A percentile compares a stretch with the other conserved stretches of the same genome.
These are phyloP conservation scores for Sciurus niger DNA, from an alignment of 2,113 vertebrate genomes.

Conservation along the genomic window DNA sequence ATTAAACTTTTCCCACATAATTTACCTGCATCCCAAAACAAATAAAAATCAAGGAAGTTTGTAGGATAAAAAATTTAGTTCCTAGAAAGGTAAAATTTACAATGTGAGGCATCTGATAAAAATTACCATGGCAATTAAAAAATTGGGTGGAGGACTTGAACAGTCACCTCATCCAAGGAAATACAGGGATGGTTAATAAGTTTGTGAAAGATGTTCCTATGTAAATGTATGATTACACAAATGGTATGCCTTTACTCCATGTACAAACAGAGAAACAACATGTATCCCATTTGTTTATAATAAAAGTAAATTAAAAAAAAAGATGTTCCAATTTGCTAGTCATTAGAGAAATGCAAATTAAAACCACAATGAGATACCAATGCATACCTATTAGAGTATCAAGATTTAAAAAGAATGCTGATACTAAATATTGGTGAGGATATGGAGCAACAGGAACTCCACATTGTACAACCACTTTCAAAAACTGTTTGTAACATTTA, in stretches of 20 bases:
- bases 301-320: background rate
- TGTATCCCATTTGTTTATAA: too few species aligned
- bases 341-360: slow-evolving; percentile 4
- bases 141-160: background rate
- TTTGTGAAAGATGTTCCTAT: background rate
- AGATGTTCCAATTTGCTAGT: background rate
- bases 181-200: background rate
- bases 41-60: slow-evolving; percentile 48
- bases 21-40: background rate
- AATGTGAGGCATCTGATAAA: background rate
- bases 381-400: background rate
- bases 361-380: background rate
- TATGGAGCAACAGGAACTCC: background rate
- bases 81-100: slow-evolving; percentile 40
- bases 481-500: background rate
- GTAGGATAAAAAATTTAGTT: background rate
- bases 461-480: background rate
- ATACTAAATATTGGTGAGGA: background rate
- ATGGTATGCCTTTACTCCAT: too few species aligned
- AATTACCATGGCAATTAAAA: background rate
- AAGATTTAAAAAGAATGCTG: background rate
- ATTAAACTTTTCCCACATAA: background rate
- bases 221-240: background rate
- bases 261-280: too few species aligned
- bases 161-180: background rate